These are phyloP conservation scores for Delichon dasypus DNA, from an alignment of 2,797 vertebrate genomes.

Conservation along the genomic window DNA sequence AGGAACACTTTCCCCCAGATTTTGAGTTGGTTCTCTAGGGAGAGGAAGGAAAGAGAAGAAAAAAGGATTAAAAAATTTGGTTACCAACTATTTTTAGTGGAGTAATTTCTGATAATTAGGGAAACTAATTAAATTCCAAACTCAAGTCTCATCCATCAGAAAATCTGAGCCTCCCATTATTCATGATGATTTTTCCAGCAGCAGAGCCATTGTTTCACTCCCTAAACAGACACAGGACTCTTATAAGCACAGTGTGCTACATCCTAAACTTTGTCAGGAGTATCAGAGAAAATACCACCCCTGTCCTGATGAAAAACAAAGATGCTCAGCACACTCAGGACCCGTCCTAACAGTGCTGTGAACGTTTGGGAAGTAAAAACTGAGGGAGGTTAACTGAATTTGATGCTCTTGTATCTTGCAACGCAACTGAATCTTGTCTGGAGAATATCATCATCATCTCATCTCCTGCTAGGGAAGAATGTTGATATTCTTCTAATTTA, in stretches of 20 bases:
- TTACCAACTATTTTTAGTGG: neutral
- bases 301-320: neutral
- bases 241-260: neutral
- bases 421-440: neutral
- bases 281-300: neutral
- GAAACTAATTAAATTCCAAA: slow-evolving; percentile 5
- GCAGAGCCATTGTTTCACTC: neutral
- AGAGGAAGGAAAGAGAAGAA: neutral
- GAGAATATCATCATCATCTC: neutral
- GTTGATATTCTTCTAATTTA: neutral
- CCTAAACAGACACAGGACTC: neutral
- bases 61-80: neutral
- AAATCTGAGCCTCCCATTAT: neutral
- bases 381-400: neutral
- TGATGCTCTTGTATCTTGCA: neutral
- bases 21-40: neutral
- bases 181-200: neutral
- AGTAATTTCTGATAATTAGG: neutral
- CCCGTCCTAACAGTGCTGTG: neutral
- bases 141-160: neutral
- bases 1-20: neutral
- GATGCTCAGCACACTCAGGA: neutral
- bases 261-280: neutral
- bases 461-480: neutral
- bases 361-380: neutral